A percentile compares a stretch with the other conserved stretches of the same genome.
phyloP scores from a whole-genome alignment of 2,797 vertebrate genomes.

The Hephaestus fuliginosus region DNA sequence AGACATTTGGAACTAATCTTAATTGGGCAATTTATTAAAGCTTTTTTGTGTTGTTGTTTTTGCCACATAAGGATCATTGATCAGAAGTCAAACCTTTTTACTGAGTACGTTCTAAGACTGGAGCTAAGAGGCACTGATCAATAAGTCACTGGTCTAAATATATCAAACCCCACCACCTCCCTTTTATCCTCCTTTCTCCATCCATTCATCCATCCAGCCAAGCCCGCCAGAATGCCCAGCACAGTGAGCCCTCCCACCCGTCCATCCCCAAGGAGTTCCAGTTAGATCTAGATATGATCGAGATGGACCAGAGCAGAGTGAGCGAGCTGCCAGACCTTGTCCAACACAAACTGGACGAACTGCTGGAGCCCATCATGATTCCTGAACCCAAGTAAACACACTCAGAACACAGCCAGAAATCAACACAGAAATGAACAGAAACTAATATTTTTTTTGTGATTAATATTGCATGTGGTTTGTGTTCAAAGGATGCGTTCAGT shows the following conservation, averaged over 20 bases:
- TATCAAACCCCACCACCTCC: neutral
- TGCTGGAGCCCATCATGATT: conserved; percentile 96
- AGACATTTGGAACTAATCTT: too few relatives aligned
- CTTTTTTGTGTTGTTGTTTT: too few relatives aligned
- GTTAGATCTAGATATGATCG: conserved; percentile 97
- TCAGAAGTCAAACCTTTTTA: too few relatives aligned
- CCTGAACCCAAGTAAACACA: conserved; percentile 92
- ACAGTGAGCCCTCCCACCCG: conserved; percentile 86
- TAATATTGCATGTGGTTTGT: neutral
- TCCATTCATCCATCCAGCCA: conserved; percentile 84
- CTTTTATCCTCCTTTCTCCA: neutral
- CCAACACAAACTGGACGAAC: conserved; percentile 97
- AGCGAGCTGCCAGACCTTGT: conserved; percentile 96
- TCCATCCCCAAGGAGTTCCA: conserved; percentile 95
- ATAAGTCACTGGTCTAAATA: conserved; percentile 20
- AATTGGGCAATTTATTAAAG: too few relatives aligned
- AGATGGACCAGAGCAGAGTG: conserved; percentile 92
- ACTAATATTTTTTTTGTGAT: neutral
- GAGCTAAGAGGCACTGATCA: conserved; percentile 49
- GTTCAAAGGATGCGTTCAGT: conserved; percentile 90
- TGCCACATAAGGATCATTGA: too few relatives aligned
- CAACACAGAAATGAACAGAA: too few relatives aligned
- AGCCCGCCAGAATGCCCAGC: conserved; percentile 91
- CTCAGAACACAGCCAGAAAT: neutral
- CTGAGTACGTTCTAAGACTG: neutral